These are phyloP conservation scores for Mizuhopecten yessoensis DNA, from an alignment of 1,140 invertebrate genomes.

Conservation along the genomic window DNA sequence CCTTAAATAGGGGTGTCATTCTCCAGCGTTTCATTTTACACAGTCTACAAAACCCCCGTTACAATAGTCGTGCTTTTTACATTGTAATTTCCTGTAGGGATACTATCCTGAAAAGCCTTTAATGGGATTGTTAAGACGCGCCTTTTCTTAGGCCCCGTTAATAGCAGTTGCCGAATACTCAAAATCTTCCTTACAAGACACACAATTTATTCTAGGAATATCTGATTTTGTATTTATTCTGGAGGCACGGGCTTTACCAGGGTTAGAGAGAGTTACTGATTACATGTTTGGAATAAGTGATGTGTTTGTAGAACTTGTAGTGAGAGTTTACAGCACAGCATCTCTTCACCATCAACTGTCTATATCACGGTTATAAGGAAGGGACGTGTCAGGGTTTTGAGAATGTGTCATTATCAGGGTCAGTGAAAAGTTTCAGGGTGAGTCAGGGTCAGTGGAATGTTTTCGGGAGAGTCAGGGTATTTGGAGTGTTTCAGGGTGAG, in stretches of 20 bases:
- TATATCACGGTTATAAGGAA: no score
- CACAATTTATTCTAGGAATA: constrained; percentile 13
- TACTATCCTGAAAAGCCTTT: neutral
- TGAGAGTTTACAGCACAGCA: neutral
- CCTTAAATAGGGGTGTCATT: neutral
- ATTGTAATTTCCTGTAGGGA: neutral
- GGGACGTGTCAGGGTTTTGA: no score
- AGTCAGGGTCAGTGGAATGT: no score
- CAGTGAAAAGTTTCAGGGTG: no score
- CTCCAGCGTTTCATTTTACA: neutral
- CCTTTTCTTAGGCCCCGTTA: neutral
- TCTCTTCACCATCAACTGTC: no score
- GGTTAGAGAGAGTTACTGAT: neutral
- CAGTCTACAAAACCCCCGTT: neutral
- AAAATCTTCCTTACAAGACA: neutral
- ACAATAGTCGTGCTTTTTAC: neutral
- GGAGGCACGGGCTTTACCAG: neutral
- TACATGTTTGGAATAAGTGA: neutral
- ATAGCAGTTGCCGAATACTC: neutral
- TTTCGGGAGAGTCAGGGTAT: no score
- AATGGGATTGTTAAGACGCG: neutral
- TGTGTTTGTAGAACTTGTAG: neutral
- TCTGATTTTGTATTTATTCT: constrained; percentile 5
- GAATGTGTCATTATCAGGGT: no score
- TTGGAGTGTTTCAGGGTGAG: no score